Base-by-base conservation (phyloP, 2,113 vertebrate species). In the Gavia stellata region DNA sequence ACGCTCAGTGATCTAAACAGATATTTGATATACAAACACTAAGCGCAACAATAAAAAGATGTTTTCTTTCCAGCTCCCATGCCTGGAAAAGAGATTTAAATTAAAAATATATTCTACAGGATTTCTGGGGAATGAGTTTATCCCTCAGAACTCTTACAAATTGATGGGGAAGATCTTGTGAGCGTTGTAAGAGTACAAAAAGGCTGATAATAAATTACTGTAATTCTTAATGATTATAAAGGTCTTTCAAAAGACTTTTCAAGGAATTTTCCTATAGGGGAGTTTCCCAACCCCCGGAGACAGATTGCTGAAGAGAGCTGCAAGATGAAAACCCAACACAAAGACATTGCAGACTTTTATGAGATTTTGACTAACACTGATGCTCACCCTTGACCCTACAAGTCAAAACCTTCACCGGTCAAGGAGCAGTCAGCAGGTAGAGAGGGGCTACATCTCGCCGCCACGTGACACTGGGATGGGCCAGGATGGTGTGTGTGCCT, bases 401-500 rank as follows among this genome's bases (percentile, higher is more conserved):
- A 29, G 31, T 20, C 38, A 59, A 85, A 79, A 47, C 5, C 25
- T 74, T 67, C 55, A 28, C 18, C 2, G 0, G 31, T 20, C 20
- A 56, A 63, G 26, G 8, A 75, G 52, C 12, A 82, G 24, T 3
- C 5, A 4, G 55, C 7, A 12, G 1, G 9, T 33, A 23, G 73
- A 50, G 42, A 44, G 47, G 31, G 17, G 29, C 23, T 66, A 11
- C 21, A 10, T 10, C 36, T 67, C 29, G 55, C 8, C 15, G 62
- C 25, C 33, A 1, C 0, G 0, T 2, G 7, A 29, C 24, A 18
- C 14, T 40, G 40, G 65, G 24, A 29, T 33, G 68, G 49, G 9
- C 40, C 44, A 40, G 52, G 34, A 12, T 25, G 12, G 11, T 42
- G 33, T 10, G 14, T 17, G 20, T 11, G 4, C n/a, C 12, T 68